Evolutionary conservation across 2,113 vertebrate species (phyloP).

Genomic region (Hippocampus barbouri): DNA sequence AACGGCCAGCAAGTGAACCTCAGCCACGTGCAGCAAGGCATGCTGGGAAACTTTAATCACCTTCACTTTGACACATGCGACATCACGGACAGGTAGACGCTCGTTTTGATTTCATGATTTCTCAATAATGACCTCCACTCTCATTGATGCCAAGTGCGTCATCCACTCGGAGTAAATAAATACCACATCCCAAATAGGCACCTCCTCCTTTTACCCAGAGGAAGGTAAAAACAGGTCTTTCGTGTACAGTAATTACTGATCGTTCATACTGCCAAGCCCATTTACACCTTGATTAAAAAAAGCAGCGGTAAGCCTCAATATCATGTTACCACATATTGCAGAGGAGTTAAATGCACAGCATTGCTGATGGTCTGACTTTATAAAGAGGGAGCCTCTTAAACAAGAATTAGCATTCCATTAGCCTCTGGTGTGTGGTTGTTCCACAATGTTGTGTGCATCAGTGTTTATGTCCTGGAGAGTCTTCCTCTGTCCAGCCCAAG

Average conservation of each 20-base stretch:
- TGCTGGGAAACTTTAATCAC: conserved; percentile 88
- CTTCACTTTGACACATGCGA: conserved; percentile 92
- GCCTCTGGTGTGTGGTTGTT: too few relatives aligned
- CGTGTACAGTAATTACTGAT: background rate
- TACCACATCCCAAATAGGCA: background rate
- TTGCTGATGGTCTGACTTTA: too few relatives aligned
- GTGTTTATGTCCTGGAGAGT: too few relatives aligned
- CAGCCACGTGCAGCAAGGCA: conserved; percentile 86
- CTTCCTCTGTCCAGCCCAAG: too few relatives aligned
- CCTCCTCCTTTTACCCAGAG: background rate
- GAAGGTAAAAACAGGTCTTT: background rate
- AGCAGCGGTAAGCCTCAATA: too few relatives aligned
- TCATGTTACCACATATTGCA: too few relatives aligned
- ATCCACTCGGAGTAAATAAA: background rate
- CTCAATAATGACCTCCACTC: conserved; percentile 4
- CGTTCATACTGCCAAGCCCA: background rate
- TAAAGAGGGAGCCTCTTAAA: too few relatives aligned
- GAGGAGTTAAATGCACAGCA: too few relatives aligned
- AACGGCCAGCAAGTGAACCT: conserved; percentile 91
- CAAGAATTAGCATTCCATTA: too few relatives aligned
- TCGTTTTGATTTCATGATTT: background rate
- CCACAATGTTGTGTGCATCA: too few relatives aligned
- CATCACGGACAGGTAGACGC: conserved; percentile 91
- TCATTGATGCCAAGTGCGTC: background rate
- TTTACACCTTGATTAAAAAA: too few relatives aligned